Percentiles rank a stretch among this genome's conserved stretches.
phyloP scores from a whole-genome alignment of 1,140 invertebrate genomes.

The Bombyx mori region DNA sequence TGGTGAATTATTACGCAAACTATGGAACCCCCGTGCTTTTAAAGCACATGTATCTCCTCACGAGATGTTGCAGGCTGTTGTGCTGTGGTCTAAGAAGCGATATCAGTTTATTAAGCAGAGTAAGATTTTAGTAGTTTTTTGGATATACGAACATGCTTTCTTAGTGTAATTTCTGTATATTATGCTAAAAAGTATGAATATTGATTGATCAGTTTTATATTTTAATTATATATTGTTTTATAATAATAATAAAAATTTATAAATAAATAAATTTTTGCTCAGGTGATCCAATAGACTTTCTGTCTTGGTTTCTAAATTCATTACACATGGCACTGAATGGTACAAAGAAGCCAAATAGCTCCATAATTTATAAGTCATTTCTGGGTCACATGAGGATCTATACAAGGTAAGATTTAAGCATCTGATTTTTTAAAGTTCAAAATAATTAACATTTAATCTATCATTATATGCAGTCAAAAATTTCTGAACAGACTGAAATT shows the following conservation, averaged over 20 bases:
- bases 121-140: slow-evolving; percentile 39
- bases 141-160: too few species aligned
- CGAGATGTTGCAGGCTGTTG: slow-evolving; percentile 99
- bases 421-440: not conserved
- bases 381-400: slow-evolving; percentile 96
- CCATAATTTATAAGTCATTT: slow-evolving; percentile 96
- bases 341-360: slow-evolving; percentile 86
- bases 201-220: too few species aligned
- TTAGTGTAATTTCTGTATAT: too few species aligned
- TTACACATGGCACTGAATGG: slow-evolving; percentile 92
- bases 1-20: slow-evolving; percentile 96
- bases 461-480: not conserved
- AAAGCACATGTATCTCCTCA: slow-evolving; percentile 99
- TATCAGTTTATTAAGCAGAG: slow-evolving; percentile 99
- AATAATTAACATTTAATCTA: not conserved
- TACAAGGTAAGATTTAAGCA: slow-evolving; percentile 60
- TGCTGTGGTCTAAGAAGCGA: slow-evolving; percentile 96
- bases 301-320: slow-evolving; percentile 97
- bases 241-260: too few species aligned
- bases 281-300: slow-evolving; percentile 97
- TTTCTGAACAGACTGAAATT: not conserved
- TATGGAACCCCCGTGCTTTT: slow-evolving; percentile 99
- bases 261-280: slow-evolving; percentile 36
- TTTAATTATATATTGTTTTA: too few species aligned
- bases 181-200: too few species aligned